phyloP scores from a whole-genome alignment of 2,888 invertebrate species.

The Didymodactylos carnosus region DNA sequence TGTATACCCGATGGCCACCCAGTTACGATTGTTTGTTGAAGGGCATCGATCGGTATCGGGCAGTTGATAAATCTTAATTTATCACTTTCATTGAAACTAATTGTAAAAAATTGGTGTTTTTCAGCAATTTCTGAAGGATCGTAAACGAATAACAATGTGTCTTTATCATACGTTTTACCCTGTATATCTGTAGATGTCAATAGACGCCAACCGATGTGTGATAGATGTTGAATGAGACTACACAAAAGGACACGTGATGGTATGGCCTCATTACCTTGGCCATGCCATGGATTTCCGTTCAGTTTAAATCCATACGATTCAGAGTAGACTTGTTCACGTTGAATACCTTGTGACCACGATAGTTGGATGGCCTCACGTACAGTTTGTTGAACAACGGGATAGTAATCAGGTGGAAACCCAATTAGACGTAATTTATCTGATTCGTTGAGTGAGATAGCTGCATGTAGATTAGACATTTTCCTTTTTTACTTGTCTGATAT shows the following conservation, averaged over 20 bases:
- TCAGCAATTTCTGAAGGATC: background rate
- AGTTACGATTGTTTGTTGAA: background rate
- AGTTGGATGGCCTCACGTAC: background rate
- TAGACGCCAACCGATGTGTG: background rate
- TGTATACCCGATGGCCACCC: background rate
- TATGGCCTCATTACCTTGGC: background rate
- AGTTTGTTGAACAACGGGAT: background rate
- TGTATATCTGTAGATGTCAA: background rate
- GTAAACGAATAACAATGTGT: background rate
- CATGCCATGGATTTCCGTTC: background rate
- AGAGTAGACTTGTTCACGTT: background rate
- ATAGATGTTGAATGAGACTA: background rate
- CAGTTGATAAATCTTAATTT: background rate
- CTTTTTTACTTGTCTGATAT: no score
- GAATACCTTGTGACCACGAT: background rate
- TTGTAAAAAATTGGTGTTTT: background rate
- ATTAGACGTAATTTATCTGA: background rate
- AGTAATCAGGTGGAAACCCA: background rate
- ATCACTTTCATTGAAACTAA: background rate
- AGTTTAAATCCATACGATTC: background rate
- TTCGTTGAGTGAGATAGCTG: background rate
- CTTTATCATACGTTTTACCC: background rate
- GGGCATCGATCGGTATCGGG: background rate
- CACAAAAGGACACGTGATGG: background rate
- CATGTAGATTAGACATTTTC: no score